Evolutionary conservation across 2,113 vertebrate species (phyloP), one percentile per base, ranked within the genome.

Genomic region (Centrocercus urophasianus): DNA sequence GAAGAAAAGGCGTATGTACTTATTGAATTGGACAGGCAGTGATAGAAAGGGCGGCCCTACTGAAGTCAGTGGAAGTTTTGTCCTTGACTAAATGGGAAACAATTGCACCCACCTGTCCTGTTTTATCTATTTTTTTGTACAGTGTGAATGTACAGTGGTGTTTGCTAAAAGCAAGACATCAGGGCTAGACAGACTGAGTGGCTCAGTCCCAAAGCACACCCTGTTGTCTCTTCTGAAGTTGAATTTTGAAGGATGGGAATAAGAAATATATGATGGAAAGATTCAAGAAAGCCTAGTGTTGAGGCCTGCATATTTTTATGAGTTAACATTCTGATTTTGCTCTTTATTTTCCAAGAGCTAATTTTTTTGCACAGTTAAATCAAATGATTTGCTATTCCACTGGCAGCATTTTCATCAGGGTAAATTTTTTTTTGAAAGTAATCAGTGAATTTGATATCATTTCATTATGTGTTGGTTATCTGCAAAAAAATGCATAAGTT

Each of bases 291-390:
- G 5, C 12, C 28, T 67, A 3, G 3, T 2, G 0, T 30, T 78
- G 32, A 90, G 27, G 5, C 2, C 4, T 2, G 7, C 1, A 1
- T 4, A 1, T 21, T 89, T 78, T 77, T 38, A 30, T 57, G 16
- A 64, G 12, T 40, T 78, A 36, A 1, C 8, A 47, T 10, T 64
- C 14, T 36, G 45, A 61, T 28, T 82, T 84, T 38, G 27, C 14
- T 69, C 28, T 85, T 84, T 38, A 24, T 12, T 69, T 6, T 73
- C 6, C 36, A 30, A 61, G 34, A 57, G 25, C 11, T 72, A 13
- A 28, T 30, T 75, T 92, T 92, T 92, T 91, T 91, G 30, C 10
- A 4, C 7, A 76, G 17, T 10, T 79, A 82, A 87, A 76, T 43
- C n/a, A 70, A 74, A 4, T 8, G 81, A 50, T 28, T 66, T 27